These are phyloP conservation scores for Rhegmatorhina hoffmannsi DNA, from an alignment of 2,113 vertebrate species.

Conservation along the genomic window DNA sequence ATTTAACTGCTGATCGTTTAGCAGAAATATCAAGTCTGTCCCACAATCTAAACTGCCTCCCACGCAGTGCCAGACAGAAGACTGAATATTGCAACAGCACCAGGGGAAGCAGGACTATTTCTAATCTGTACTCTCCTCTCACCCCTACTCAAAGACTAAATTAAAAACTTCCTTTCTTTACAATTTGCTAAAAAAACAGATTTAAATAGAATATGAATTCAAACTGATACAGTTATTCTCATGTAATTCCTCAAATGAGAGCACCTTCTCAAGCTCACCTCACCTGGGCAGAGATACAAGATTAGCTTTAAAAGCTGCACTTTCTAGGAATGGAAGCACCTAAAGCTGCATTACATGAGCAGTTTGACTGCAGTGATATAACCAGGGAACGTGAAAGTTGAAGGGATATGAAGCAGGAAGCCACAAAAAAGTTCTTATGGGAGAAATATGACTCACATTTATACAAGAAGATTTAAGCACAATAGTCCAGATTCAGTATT, in stretches of 20 bases:
- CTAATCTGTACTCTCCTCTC: not conserved
- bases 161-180: not conserved
- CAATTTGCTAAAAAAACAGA: not conserved
- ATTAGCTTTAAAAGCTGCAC: not conserved
- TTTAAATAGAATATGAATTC: not conserved
- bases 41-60: slow-evolving; percentile 14
- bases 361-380: not conserved
- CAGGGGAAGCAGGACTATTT: not conserved
- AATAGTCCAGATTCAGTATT: not conserved
- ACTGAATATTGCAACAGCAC: not conserved
- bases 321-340: not conserved
- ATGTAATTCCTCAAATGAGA: not conserved
- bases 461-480: not conserved
- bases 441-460: not conserved
- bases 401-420: not conserved
- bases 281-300: not conserved
- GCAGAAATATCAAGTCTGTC: slow-evolving; percentile 29
- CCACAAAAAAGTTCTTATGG: not conserved
- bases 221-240: not conserved
- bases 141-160: not conserved
- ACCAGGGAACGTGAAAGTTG: not conserved
- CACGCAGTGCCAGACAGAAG: not conserved
- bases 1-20: slow-evolving; percentile 9
- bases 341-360: not conserved
- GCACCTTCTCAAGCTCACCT: not conserved